Conservation (phyloP, 2,888 invertebrate genomes). For the Rhagonycha fulva region DNA sequence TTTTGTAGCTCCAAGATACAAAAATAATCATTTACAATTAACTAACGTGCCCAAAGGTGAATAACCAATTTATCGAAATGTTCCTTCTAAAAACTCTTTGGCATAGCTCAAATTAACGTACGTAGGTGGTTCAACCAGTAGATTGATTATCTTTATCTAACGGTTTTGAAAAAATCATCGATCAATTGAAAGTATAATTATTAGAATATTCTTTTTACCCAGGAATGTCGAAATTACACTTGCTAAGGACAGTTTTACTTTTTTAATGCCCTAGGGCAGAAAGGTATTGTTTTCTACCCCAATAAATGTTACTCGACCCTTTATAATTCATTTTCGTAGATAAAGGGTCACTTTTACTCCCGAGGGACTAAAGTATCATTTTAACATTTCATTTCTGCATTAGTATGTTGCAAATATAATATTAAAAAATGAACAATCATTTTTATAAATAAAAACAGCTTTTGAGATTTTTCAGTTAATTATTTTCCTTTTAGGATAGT, state of each 20-base stretch:
- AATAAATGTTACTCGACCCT: too few relatives aligned
- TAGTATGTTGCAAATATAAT: too few relatives aligned
- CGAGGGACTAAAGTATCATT: too few relatives aligned
- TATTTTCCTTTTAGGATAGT: background rate
- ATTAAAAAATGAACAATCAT: too few relatives aligned
- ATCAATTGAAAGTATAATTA: background rate
- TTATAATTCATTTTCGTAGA: too few relatives aligned
- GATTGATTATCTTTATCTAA: background rate
- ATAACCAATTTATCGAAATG: conserved; percentile 2
- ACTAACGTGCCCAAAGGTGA: background rate
- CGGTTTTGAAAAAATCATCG: background rate
- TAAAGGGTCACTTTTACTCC: too few relatives aligned
- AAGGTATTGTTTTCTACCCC: too few relatives aligned
- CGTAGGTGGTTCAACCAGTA: background rate
- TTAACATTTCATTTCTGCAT: too few relatives aligned
- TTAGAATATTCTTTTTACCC: background rate
- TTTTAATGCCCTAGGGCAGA: too few relatives aligned
- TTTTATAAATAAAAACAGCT: too few relatives aligned
- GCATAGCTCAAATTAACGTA: background rate
- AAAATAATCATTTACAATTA: conserved; percentile 3
- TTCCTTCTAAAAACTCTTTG: background rate
- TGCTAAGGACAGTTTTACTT: too few relatives aligned
- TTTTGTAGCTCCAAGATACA: background rate
- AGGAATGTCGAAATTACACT: background rate
- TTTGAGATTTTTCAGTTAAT: background rate